These are phyloP conservation scores for Mormyrus proboscirostris DNA, from an alignment of 2,797 vertebrate species.

Conservation along the genomic window DNA sequence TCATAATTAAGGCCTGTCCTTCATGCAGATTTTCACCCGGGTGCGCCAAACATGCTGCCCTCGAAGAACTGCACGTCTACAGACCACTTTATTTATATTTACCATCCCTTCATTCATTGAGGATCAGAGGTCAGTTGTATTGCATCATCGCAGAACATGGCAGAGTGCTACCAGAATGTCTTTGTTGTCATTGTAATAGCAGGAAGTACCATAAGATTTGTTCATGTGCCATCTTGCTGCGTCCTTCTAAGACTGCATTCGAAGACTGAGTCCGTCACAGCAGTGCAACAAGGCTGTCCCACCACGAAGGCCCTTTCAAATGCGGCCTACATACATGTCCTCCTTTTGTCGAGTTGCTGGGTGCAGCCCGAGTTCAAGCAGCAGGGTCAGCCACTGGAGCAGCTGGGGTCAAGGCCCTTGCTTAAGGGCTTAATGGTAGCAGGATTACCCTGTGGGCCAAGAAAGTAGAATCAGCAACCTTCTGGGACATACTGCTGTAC, in stretches of 20 bases:
- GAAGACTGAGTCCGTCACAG: neutral
- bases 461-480: neutral
- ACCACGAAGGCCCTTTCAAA: neutral
- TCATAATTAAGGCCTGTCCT: slow-evolving; percentile 7
- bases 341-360: neutral
- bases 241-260: neutral
- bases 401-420: neutral
- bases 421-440: neutral
- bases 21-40: neutral
- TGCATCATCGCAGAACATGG: neutral
- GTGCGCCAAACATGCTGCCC: neutral
- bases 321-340: neutral
- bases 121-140: neutral
- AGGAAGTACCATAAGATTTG: neutral
- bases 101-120: neutral
- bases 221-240: neutral
- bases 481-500: neutral
- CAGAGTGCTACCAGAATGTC: neutral
- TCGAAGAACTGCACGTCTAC: neutral
- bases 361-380: neutral
- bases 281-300: neutral
- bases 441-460: neutral
- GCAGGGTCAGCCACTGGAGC: neutral
- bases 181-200: neutral
- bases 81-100: neutral